Evolutionary conservation across 1,140 invertebrate genomes (phyloP).

Genomic region (Oryzaephilus surinamensis): DNA sequence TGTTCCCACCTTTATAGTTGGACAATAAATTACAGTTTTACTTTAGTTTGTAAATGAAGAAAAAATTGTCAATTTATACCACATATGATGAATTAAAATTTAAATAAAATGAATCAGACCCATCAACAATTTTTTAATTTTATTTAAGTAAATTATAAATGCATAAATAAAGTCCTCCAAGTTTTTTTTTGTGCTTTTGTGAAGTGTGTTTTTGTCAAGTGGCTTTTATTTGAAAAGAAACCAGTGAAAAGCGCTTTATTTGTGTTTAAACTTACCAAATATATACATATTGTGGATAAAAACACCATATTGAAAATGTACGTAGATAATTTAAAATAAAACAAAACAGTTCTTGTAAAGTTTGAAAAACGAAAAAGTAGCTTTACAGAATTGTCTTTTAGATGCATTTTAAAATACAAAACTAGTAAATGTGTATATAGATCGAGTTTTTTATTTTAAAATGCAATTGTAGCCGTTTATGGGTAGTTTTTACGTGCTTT

Average conservation of each 20-base stretch:
- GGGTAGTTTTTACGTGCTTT: slow-evolving; percentile 10
- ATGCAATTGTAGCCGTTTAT: too few relatives aligned
- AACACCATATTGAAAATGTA: slow-evolving; percentile 13
- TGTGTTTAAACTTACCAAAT: slow-evolving; percentile 12
- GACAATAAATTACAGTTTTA: slow-evolving; percentile 12
- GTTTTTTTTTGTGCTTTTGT: slow-evolving; percentile 18
- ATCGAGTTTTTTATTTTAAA: too few relatives aligned
- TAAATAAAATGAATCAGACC: slow-evolving; percentile 4
- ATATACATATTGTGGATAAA: slow-evolving; percentile 8
- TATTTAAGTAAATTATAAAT: too few relatives aligned
- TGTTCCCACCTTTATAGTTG: too few relatives aligned
- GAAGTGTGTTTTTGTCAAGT: slow-evolving; percentile 12
- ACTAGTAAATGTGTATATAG: too few relatives aligned
- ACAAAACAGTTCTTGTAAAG: too few relatives aligned
- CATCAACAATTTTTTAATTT: slow-evolving; percentile 9
- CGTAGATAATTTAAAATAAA: too few relatives aligned
- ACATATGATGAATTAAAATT: slow-evolving; percentile 6
- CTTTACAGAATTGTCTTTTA: too few relatives aligned
- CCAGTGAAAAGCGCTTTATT: too few relatives aligned
- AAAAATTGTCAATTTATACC: slow-evolving; percentile 12
- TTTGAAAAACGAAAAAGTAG: too few relatives aligned
- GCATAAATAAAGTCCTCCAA: too few relatives aligned
- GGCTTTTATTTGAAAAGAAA: slow-evolving; percentile 8
- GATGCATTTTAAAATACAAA: too few relatives aligned
- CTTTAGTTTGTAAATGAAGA: slow-evolving; percentile 6